Evolutionary conservation across 2,888 invertebrate genomes (phyloP), one percentile per base, ranked within the genome.

Genomic region (Drosophila setosimentum): DNA sequence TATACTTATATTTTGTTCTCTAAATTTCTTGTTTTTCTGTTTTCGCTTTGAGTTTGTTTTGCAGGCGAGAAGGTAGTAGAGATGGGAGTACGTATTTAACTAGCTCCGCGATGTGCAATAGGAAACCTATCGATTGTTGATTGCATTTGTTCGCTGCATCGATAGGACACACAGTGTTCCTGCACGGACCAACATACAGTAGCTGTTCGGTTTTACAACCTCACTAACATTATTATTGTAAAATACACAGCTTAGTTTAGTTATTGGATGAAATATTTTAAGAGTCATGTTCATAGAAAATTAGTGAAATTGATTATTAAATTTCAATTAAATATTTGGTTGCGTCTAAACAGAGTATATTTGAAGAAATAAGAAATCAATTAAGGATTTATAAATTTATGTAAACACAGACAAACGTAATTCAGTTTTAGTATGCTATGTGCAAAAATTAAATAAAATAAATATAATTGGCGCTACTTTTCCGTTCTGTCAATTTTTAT

Each of bases 21-120:
- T 16, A 64, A 78, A 59, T 65, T 64, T 57, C 59, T 64, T 71
- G 57, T 45, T 45, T 40, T 48, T 66, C 78, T 67, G 81, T 77
- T 77, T 77, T 77, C 13, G 78, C 65, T 65, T 40, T 29, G 54
- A 76, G 77, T 77, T 77, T 77, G 81, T 77, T 80, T 80, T 77
- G 77, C 81, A 77, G 72, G 71, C 62, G 71, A 76, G 60, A 63
- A 65, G 42, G 80, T 80, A 80, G 76, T 77, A 77, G 76, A 80
- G 76, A 79, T 79, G 80, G 32, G 58, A 30, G 2, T 32, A 67
- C 55, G 18, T 40, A 33, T 18, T 62, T 48, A 42, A 45, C 48
- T 55, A 71, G 29, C 40, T 60, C 27, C 16, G 45, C 18, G 21
- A 8, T 33, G 8, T 33, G 5, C 42, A 37, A 78, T 63, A 60